Evolutionary conservation across 2,797 vertebrate genomes (phyloP).

Genomic region (Liparis tanakae): DNA sequence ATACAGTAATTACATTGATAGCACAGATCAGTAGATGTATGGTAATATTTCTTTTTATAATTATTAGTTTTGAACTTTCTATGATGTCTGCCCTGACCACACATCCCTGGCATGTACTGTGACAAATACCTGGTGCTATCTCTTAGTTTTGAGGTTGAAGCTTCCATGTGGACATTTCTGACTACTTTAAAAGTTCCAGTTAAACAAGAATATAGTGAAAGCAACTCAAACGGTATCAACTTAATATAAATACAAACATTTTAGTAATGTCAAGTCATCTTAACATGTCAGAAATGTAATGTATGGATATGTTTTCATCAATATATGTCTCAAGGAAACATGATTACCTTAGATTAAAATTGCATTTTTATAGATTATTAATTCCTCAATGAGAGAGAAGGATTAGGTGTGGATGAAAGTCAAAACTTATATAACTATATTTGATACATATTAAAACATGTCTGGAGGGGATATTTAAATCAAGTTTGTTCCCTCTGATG

Average conservation of each 20-base stretch:
- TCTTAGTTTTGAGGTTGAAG: background rate
- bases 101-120: background rate
- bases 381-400: background rate
- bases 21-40: no score
- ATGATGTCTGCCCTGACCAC: no score
- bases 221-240: background rate
- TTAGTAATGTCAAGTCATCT: background rate
- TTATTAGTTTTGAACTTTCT: no score
- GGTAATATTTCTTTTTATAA: no score
- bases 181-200: background rate
- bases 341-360: background rate
- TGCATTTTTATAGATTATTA: background rate
- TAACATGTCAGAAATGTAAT: background rate
- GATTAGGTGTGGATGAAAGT: background rate
- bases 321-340: background rate
- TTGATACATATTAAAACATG: background rate
- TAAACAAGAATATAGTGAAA: background rate
- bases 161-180: background rate
- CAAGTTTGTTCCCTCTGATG: background rate
- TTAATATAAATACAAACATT: background rate
- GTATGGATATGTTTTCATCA: background rate
- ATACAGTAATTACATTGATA: no score
- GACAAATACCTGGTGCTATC: background rate
- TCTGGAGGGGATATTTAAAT: slow-evolving; percentile 1
- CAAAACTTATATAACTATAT: background rate